Base-by-base conservation (phyloP, 2,113 vertebrate genomes). In the Xyliphius kryptos region DNA sequence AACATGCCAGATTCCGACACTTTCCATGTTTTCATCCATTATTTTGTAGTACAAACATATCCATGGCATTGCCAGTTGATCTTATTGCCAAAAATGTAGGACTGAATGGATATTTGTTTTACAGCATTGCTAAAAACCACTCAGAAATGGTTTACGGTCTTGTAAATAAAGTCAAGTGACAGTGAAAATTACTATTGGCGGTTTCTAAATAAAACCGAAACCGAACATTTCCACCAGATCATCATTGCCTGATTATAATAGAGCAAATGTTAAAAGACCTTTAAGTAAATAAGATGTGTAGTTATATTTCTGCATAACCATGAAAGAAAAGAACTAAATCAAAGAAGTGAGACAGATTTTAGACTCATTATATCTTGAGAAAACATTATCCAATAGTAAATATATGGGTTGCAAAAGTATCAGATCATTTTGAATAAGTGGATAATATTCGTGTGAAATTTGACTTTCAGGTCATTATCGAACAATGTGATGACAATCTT, bases 31-130 rank as follows among this genome's bases (percentile, higher is more conserved):
- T 59, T 63, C 50, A 14, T 47, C 19, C 66, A 65, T 7, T 76
- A 74, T 82, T 76, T 79, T 73, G 68, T 44, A 66, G 55, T 41
- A 17, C 50, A 60, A 74, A 75, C 65, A 55, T 79, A 77, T 74
- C 21, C 38, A 19, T 13, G 49, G 51, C n/a, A n/a, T n/a, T n/a
- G 80, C 77, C 75, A 56, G 60, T 77, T 69, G 58, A 64, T 76
- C 52, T 60, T 46, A 1, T 3, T 37, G 73, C 76, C 74, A 77
- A 43, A 64, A 66, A 60, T 41, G 40, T 41, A 67, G 49, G 59
- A 63, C 53, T 65, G 51, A 47, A n/a, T 58, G 64, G 37, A 70
- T 56, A 63, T 76, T 63, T 62, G 56, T 63, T 64, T 40, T 54
- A 58, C 53, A 32, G 32, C 46, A 14, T 60, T 43, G 52, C 36